A percentile compares a stretch with the other conserved stretches of the same genome.
phyloP scores from a whole-genome alignment of 2,797 vertebrate genomes.

The Chromobotia macracanthus region DNA sequence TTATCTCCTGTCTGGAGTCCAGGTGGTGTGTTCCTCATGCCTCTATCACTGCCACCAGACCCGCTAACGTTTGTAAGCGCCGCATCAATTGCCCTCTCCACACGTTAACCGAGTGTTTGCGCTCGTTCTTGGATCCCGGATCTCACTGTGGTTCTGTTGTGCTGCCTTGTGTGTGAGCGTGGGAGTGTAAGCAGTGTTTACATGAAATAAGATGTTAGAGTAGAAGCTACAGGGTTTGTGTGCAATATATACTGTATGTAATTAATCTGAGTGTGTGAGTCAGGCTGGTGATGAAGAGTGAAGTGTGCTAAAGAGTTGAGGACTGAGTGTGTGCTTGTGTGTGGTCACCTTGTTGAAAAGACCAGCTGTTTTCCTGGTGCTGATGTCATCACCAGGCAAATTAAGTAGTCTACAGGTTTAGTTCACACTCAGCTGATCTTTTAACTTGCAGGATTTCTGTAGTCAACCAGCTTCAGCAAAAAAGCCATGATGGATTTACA shows the following conservation, averaged over 20 bases:
- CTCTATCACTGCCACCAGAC: slow-evolving; percentile 60
- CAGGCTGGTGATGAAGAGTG: background rate
- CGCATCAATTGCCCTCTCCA: slow-evolving; percentile 34
- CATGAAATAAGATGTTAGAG: background rate
- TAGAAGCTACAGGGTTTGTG: background rate
- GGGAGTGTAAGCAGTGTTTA: slow-evolving; percentile 5
- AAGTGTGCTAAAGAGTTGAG: background rate
- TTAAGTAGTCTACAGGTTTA: too few relatives aligned
- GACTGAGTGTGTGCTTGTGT: background rate
- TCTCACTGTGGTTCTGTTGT: background rate
- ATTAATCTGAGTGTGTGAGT: slow-evolving; percentile 18
- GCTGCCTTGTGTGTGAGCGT: background rate
- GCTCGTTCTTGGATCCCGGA: background rate
- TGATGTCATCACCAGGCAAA: too few relatives aligned
- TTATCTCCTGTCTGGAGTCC: slow-evolving; percentile 63
- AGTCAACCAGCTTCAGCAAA: too few relatives aligned
- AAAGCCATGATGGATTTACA: too few relatives aligned
- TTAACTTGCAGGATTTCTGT: too few relatives aligned
- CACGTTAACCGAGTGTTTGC: slow-evolving; percentile 37
- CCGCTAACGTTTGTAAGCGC: slow-evolving; percentile 55
- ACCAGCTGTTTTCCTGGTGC: too few relatives aligned
- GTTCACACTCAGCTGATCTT: too few relatives aligned
- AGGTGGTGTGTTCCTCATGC: slow-evolving; percentile 60
- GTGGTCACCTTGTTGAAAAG: background rate
- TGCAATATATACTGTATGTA: background rate